Evolutionary conservation across 2,888 invertebrate species (phyloP), one percentile per base, ranked within the genome.

Genomic region (Euphydryas editha): DNA sequence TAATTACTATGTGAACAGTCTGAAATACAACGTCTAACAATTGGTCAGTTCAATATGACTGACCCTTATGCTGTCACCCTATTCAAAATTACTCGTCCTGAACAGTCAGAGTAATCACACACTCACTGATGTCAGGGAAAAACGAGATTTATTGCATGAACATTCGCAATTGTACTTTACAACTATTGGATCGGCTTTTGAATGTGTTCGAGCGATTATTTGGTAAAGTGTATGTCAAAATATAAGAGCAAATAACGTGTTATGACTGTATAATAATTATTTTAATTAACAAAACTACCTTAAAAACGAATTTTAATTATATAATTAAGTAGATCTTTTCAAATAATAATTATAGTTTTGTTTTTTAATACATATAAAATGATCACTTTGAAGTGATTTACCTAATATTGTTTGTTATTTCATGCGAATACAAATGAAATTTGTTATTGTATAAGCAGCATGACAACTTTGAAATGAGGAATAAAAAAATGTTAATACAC

Each of bases 71-170:
- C 74, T 63, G 70, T 69, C 72, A 70, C 62, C 63, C 72, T 68
- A 70, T 72, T 74, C 72, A 74, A 72, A 73, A 71, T 72, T 72
- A 68, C 66, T 73, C 71, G 72, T 63, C 65, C 69, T 69, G 71
- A 74, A 75, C 72, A 70, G 72, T 73, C 73, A 65, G 64, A 68
- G 73, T 74, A 71, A 74, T 73, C 72, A 73, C 69, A 72, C 69
- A 68, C 67, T 64, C 70, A 68, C 63, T 72, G 65, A 68, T 71
- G 72, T 72, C 66, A 65, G 66, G 70, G 69, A 63, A 71, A 69
- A 74, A 67, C 46, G 57, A 66, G 62, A 69, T 59, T 63, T 64
- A 59, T 58, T 58, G 51, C 30, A 51, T 21, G 58, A 39, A 11
- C 18, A 17, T 63, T 58, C 20, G 47, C 30, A 18, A 20, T 56